Conservation (phyloP, 2,113 vertebrate species). For the Ptilorrhoa leucosticta region DNA sequence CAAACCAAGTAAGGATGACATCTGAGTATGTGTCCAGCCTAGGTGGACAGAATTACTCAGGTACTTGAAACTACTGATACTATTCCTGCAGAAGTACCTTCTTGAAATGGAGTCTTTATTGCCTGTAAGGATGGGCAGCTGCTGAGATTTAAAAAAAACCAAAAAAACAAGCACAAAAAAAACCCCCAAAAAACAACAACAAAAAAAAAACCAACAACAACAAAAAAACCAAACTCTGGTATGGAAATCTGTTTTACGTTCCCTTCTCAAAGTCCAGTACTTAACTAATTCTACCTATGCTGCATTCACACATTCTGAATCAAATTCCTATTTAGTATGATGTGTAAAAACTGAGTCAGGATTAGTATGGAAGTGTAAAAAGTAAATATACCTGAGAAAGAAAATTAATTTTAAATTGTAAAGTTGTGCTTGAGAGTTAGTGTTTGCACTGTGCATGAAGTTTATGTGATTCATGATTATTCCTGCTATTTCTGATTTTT, state of each 20-base stretch:
- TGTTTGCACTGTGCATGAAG: background rate
- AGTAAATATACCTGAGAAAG: background rate
- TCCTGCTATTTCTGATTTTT: background rate
- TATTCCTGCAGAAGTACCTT: background rate
- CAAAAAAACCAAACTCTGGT: background rate
- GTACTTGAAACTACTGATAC: background rate
- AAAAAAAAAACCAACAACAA: too few relatives aligned
- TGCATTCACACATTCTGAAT: background rate
- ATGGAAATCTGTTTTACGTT: background rate
- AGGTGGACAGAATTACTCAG: background rate
- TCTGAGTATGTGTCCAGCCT: background rate
- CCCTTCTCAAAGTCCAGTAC: background rate
- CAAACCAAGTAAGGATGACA: background rate
- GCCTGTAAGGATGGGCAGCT: background rate
- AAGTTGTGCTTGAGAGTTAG: background rate
- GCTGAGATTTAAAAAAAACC: background rate
- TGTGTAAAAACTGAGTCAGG: background rate
- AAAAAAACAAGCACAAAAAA: background rate
- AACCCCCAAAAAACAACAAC: too few relatives aligned
- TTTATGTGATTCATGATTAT: background rate
- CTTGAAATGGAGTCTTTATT: background rate
- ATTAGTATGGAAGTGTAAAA: background rate
- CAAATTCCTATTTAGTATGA: background rate
- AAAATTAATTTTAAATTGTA: background rate
- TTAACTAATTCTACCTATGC: background rate